Percentiles rank a stretch among this genome's conserved stretches.
Evolutionary conservation across 2,888 invertebrate genomes (phyloP).

Genomic region (Aplocera efformata): DNA sequence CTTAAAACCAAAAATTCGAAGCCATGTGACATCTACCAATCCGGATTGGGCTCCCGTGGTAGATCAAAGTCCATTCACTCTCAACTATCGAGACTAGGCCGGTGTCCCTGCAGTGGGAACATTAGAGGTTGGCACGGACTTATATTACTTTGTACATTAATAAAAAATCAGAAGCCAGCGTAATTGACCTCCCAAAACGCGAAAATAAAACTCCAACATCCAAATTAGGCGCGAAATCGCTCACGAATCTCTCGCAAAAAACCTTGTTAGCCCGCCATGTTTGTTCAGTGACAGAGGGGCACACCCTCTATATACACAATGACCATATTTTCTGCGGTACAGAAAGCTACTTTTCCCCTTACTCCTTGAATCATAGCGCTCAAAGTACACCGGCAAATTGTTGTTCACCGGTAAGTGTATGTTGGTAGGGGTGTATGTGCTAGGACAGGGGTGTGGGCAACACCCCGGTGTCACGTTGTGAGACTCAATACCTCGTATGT

Average conservation of each 20-base stretch:
- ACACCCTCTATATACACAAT: conserved; percentile 77
- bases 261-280: conserved; percentile 77
- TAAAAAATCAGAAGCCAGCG: conserved; percentile 7
- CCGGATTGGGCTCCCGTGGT: too few species aligned
- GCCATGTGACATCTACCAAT: too few species aligned
- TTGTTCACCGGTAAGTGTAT: conserved; percentile 32
- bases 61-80: too few species aligned
- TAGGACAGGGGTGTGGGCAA: conserved; percentile 63
- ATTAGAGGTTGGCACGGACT: too few species aligned
- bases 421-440: conserved; percentile 63
- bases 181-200: conserved; percentile 12
- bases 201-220: conserved; percentile 47
- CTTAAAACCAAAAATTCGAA: too few species aligned
- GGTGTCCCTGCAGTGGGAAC: too few species aligned
- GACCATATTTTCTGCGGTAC: conserved; percentile 37
- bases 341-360: conserved; percentile 21
- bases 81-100: too few species aligned
- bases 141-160: too few species aligned
- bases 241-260: conserved; percentile 71
- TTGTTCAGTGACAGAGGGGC: conserved; percentile 76
- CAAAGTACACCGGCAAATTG: conserved; percentile 27
- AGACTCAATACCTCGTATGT: conserved; percentile 69
- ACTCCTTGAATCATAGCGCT: conserved; percentile 33
- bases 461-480: conserved; percentile 71
- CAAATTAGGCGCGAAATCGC: conserved; percentile 78